Percentiles rank a stretch among this genome's conserved stretches.
Evolutionary conservation across 2,797 vertebrate species (phyloP).

Genomic region (Rhinoraja longicauda): DNA sequence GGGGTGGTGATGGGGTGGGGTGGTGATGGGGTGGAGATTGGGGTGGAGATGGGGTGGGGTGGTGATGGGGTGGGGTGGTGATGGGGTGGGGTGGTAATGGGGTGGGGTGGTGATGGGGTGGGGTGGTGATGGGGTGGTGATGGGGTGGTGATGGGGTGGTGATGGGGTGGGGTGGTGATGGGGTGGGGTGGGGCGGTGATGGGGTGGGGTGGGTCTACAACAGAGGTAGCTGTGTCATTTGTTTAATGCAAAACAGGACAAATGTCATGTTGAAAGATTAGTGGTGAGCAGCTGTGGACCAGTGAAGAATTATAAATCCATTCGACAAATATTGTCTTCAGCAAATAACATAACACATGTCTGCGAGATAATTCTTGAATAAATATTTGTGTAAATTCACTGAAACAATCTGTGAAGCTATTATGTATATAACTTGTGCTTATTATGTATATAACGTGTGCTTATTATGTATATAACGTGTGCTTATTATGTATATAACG

Average conservation of each 20-base stretch:
- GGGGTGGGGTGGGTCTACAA: too few species aligned
- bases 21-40: constrained; percentile 46
- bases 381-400: constrained; percentile 4
- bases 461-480: background rate
- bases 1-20: background rate
- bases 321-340: background rate
- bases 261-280: background rate
- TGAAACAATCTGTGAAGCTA: background rate
- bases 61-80: background rate
- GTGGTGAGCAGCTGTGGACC: background rate
- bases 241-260: background rate
- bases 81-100: too few species aligned
- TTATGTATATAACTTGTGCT: background rate
- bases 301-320: background rate
- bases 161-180: too few species aligned
- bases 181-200: too few species aligned
- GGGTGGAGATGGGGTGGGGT: constrained; percentile 48
- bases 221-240: background rate
- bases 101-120: too few species aligned
- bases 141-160: too few species aligned
- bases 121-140: too few species aligned
- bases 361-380: background rate
- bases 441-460: background rate
- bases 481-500: background rate
- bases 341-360: background rate